Percentiles rank a stretch among this genome's conserved stretches.
Evolutionary conservation across 2,797 vertebrate species (phyloP).

Genomic region (Microchirus variegatus): DNA sequence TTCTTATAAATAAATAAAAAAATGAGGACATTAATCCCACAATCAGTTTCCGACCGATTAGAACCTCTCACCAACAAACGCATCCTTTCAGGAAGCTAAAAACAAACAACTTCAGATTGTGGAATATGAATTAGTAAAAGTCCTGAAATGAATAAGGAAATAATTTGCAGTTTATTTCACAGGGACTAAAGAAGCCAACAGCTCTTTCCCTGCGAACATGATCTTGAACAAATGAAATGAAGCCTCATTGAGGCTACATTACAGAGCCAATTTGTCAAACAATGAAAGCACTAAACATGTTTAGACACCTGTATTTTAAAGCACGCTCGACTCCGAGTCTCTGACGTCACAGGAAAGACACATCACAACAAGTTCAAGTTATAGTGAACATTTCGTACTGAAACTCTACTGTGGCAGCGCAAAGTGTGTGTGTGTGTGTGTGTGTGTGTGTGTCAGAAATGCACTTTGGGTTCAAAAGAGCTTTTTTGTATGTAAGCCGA

Average conservation of each 20-base stretch:
- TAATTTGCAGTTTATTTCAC: too few relatives aligned
- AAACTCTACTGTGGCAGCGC: not conserved
- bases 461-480: slow-evolving; percentile 12
- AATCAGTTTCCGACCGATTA: too few relatives aligned
- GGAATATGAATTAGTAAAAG: too few relatives aligned
- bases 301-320: not conserved
- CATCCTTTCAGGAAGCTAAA: too few relatives aligned
- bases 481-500: slow-evolving; percentile 1
- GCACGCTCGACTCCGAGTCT: not conserved
- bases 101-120: too few relatives aligned
- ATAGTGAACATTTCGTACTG: not conserved
- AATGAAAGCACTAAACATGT: not conserved
- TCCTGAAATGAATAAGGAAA: too few relatives aligned
- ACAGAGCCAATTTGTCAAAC: not conserved
- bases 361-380: not conserved
- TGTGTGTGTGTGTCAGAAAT: slow-evolving; percentile 9
- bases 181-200: too few relatives aligned
- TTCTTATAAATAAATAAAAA: too few relatives aligned
- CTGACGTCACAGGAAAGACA: not conserved
- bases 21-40: too few relatives aligned
- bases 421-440: not conserved
- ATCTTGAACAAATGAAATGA: not conserved
- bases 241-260: not conserved
- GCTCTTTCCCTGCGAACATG: not conserved
- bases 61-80: too few relatives aligned